Percentiles rank a stretch among this genome's conserved stretches.
These are phyloP conservation scores for Panthera uncia DNA, from an alignment of 2,113 vertebrate genomes.

Conservation along the genomic window DNA sequence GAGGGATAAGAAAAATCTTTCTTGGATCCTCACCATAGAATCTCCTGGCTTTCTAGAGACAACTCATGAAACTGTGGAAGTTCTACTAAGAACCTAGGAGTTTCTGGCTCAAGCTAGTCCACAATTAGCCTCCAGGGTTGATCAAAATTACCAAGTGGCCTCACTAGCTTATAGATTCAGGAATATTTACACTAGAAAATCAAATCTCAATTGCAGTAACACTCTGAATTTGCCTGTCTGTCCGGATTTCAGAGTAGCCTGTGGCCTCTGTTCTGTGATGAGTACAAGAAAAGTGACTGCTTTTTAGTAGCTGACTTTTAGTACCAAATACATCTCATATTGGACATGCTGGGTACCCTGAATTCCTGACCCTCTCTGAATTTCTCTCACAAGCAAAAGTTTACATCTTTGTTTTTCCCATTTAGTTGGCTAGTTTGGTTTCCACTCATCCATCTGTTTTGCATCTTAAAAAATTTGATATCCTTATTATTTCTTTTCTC, in stretches of 20 bases:
- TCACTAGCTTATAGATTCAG: background rate
- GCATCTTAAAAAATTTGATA: background rate
- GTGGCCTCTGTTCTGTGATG: background rate
- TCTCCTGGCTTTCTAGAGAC: background rate
- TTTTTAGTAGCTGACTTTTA: background rate
- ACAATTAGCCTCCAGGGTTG: background rate
- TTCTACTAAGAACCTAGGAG: background rate
- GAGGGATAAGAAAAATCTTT: background rate
- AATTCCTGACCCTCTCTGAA: background rate
- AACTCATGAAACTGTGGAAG: background rate
- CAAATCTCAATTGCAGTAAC: background rate
- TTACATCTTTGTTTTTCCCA: background rate
- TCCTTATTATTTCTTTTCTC: background rate
- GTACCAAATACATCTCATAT: too few species aligned
- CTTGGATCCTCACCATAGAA: background rate
- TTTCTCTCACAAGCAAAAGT: background rate
- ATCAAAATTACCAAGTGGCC: background rate
- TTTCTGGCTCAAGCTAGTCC: background rate
- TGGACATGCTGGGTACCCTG: background rate
- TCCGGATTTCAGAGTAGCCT: background rate
- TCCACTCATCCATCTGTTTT: background rate
- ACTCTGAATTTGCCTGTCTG: background rate
- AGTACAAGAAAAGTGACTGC: background rate
- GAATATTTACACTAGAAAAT: background rate
- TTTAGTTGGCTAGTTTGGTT: background rate